Conservation (phyloP, 2,113 vertebrate genomes). For the Neomonachus schauinslandi region DNA sequence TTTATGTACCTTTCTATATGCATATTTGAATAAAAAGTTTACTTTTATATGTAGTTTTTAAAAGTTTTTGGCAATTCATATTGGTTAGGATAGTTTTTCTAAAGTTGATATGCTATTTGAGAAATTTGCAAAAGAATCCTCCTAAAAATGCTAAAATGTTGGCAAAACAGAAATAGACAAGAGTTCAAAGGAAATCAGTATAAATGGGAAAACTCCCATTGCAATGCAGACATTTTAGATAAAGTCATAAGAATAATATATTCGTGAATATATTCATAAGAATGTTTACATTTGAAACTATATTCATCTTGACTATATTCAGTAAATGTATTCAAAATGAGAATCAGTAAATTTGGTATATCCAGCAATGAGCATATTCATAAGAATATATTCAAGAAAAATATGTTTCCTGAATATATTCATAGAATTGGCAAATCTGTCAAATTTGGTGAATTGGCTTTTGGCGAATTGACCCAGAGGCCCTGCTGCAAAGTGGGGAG, state of each 20-base stretch:
- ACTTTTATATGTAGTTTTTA: background rate
- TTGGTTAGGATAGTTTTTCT: background rate
- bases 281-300: background rate
- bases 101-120: slow-evolving; percentile 42
- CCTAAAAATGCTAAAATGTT: slow-evolving; percentile 63
- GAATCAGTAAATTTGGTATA: background rate
- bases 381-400: slow-evolving; percentile 34
- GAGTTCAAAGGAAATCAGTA: slow-evolving; percentile 57
- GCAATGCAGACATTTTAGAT: background rate
- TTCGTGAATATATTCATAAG: slow-evolving; percentile 54
- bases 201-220: background rate
- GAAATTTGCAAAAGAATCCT: slow-evolving; percentile 54
- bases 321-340: slow-evolving; percentile 42
- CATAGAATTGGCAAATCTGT: slow-evolving; percentile 29
- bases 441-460: background rate
- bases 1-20: background rate
- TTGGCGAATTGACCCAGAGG: background rate
- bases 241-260: background rate
- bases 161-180: slow-evolving; percentile 66
- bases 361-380: slow-evolving; percentile 28
- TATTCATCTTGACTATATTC: slow-evolving; percentile 12
- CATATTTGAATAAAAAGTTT: background rate
- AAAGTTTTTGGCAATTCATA: slow-evolving; percentile 8
- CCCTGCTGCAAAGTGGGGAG: background rate
- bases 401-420: slow-evolving; percentile 41